A percentile compares a stretch with the other conserved stretches of the same genome.
Evolutionary conservation across 2,888 invertebrate genomes (phyloP).

Genomic region (Cheilosia grossa): DNA sequence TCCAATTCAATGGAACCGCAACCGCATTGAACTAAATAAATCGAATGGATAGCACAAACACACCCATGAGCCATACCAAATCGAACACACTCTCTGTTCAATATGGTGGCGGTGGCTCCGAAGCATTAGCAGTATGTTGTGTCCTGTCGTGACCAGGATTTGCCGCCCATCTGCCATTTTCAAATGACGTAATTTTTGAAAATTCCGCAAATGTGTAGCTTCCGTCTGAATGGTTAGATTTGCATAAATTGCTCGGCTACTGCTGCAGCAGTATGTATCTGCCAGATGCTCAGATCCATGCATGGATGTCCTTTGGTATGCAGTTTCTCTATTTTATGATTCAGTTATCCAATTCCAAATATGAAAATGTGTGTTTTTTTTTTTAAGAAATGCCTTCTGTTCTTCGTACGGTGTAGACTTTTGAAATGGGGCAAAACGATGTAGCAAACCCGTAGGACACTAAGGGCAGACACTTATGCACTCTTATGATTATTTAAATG

Average conservation of each 20-base stretch:
- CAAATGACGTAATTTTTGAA: slow-evolving; percentile 69
- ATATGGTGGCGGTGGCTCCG: not conserved
- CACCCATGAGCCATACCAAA: slow-evolving; percentile 18
- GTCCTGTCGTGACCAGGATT: slow-evolving; percentile 43
- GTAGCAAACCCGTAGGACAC: slow-evolving; percentile 36
- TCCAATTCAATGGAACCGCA: slow-evolving; percentile 54
- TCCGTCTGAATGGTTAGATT: slow-evolving; percentile 70
- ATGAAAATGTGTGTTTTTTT: slow-evolving; percentile 19
- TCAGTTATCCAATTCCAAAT: slow-evolving; percentile 56
- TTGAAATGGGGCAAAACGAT: slow-evolving; percentile 31
- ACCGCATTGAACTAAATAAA: slow-evolving; percentile 68
- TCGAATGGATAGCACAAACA: slow-evolving; percentile 29
- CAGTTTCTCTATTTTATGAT: slow-evolving; percentile 56
- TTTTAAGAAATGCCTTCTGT: slow-evolving; percentile 1
- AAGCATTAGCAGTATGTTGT: slow-evolving; percentile 49
- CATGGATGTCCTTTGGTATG: slow-evolving; percentile 54
- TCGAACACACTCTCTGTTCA: not conserved
- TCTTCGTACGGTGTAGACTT: not conserved
- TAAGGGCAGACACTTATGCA: slow-evolving; percentile 24
- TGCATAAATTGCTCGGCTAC: slow-evolving; percentile 64
- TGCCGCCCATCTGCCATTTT: slow-evolving; percentile 70
- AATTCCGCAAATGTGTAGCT: slow-evolving; percentile 71
- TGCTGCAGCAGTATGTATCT: slow-evolving; percentile 25
- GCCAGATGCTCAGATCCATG: slow-evolving; percentile 62
- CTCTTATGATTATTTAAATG: slow-evolving; percentile 37